Evolutionary conservation across 2,113 vertebrate species (phyloP).

Genomic region (Proterorhinus semilunaris): DNA sequence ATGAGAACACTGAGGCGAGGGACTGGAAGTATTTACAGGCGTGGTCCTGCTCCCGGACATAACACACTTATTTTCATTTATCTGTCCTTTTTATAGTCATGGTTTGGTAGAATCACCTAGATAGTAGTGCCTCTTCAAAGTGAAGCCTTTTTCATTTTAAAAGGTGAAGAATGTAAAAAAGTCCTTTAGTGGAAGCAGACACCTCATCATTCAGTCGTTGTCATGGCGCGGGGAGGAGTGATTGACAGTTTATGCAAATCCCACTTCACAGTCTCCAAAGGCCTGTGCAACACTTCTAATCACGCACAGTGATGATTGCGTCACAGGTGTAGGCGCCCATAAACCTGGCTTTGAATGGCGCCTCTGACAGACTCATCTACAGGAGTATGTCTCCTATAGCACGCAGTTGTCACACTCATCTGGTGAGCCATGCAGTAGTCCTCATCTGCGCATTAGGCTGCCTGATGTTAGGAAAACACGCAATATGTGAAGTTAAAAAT

Average conservation of each 20-base stretch:
- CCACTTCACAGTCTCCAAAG: conserved; percentile 47
- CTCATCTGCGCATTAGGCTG: conserved; percentile 7
- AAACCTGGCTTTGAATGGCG: conserved; percentile 49
- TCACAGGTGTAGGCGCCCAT: conserved; percentile 60
- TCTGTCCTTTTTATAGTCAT: too few relatives aligned
- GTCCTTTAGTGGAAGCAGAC: conserved; percentile 6
- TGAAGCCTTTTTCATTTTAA: background rate
- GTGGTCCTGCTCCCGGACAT: too few relatives aligned
- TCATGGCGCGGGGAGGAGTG: conserved; percentile 46
- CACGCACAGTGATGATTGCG: conserved; percentile 47
- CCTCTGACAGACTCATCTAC: conserved; percentile 53
- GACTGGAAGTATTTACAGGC: too few relatives aligned
- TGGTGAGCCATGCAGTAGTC: conserved; percentile 27
- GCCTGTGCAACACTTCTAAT: conserved; percentile 52
- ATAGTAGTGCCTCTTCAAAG: background rate
- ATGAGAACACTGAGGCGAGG: too few relatives aligned
- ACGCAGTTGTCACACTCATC: conserved; percentile 59
- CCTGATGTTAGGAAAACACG: background rate
- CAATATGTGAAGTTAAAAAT: background rate
- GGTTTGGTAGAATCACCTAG: too few relatives aligned
- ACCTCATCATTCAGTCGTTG: conserved; percentile 30
- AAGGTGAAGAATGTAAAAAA: background rate
- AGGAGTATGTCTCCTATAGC: conserved; percentile 59
- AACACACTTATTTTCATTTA: too few relatives aligned
- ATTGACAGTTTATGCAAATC: conserved; percentile 69